Conservation (phyloP, 2,797 vertebrate species). For the Hypotaenidia okinawae region DNA sequence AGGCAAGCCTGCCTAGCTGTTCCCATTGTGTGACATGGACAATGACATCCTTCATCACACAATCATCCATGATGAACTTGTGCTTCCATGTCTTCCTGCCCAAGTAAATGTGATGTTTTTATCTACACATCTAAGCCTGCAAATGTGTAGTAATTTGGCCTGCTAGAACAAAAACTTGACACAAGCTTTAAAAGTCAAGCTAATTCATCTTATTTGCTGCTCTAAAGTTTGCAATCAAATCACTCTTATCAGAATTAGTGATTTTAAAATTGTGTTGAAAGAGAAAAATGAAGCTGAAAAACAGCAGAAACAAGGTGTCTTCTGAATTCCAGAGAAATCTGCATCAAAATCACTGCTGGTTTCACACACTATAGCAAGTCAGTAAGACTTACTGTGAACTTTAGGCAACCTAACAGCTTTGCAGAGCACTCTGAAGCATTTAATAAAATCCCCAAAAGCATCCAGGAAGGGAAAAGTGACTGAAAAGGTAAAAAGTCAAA, state of each 20-base stretch:
- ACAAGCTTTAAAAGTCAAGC: not conserved
- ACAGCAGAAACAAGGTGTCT: accelerated
- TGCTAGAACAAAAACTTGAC: not conserved
- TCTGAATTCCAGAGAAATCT: not conserved
- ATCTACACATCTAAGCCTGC: not conserved
- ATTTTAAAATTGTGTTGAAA: not conserved
- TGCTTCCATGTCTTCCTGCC: not conserved
- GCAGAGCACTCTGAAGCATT: not conserved
- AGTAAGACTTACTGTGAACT: not conserved
- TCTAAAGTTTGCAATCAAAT: not conserved
- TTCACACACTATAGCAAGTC: not conserved
- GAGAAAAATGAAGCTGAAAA: not conserved
- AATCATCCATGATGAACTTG: not conserved
- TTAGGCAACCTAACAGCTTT: not conserved
- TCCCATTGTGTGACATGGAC: not conserved
- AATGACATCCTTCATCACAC: not conserved
- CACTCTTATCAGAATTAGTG: not conserved
- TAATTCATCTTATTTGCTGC: not conserved
- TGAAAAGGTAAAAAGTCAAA: not conserved
- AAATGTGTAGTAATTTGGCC: not conserved
- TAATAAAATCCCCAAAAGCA: not conserved
- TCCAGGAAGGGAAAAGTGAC: not conserved
- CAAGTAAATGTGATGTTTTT: not conserved
- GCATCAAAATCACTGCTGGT: not conserved
- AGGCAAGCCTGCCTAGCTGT: not conserved